Percentiles rank a stretch among this genome's conserved stretches.
Evolutionary conservation across 2,113 vertebrate genomes (phyloP).

Genomic region (Suncus etruscus): DNA sequence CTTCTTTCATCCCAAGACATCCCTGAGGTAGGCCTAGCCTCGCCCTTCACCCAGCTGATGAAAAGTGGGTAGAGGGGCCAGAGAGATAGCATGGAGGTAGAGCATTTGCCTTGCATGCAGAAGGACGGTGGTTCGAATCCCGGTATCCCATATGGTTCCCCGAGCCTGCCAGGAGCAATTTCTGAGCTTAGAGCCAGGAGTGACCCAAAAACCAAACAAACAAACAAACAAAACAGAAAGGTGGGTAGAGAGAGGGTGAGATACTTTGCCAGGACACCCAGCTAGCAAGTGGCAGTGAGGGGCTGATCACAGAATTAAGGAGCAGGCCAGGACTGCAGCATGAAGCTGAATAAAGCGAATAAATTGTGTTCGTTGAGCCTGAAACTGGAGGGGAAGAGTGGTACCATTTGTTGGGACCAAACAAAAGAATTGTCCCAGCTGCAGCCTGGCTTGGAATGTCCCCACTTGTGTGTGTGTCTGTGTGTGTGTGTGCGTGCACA

Average conservation of each 20-base stretch:
- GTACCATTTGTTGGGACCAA: slow-evolving; percentile 64
- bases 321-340: slow-evolving; percentile 44
- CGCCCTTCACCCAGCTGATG: no score
- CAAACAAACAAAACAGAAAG: no score
- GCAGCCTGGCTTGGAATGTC: slow-evolving; percentile 57
- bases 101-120: no score
- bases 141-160: no score
- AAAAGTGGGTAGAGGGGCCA: not conserved
- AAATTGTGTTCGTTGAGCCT: slow-evolving; percentile 73
- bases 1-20: not conserved
- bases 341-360: slow-evolving; percentile 63
- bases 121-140: no score
- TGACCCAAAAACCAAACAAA: no score
- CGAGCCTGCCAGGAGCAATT: no score
- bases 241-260: not conserved
- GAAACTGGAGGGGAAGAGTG: slow-evolving; percentile 32
- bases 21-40: not conserved
- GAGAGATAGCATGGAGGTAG: no score
- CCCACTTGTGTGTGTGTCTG: not conserved
- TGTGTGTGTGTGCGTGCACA: slow-evolving; percentile 56
- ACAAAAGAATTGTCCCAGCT: slow-evolving; percentile 60
- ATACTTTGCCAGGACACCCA: not conserved
- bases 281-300: not conserved
- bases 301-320: not conserved
- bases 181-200: no score